Evolutionary conservation across 2,888 invertebrate species (phyloP).

Genomic region (Machimus rusticus): DNA sequence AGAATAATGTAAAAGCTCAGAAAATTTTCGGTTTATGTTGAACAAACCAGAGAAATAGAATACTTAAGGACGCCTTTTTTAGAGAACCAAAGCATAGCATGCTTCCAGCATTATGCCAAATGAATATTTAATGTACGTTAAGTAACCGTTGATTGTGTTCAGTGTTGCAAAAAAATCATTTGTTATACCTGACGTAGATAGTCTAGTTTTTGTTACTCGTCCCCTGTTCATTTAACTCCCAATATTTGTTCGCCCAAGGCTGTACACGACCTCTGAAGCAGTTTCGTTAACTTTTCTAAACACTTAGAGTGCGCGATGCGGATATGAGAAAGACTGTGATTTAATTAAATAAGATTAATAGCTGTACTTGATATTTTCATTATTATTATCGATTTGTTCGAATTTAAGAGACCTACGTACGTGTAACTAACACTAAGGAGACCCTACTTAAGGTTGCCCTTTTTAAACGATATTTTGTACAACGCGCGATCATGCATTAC

Average conservation of each 20-base stretch:
- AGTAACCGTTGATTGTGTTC: slow-evolving; percentile 36
- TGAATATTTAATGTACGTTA: slow-evolving; percentile 32
- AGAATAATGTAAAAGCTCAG: slow-evolving; percentile 34
- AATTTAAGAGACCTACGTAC: slow-evolving; percentile 36
- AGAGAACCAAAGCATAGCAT: slow-evolving; percentile 32
- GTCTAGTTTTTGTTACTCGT: slow-evolving; percentile 1
- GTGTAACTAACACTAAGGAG: slow-evolving; percentile 10
- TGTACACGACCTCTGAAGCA: slow-evolving; percentile 10
- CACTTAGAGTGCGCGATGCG: slow-evolving; percentile 45
- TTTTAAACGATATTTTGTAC: slow-evolving; percentile 37
- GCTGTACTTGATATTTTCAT: slow-evolving; percentile 43
- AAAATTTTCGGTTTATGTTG: slow-evolving; percentile 3
- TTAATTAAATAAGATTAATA: slow-evolving; percentile 46
- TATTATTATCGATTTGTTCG: slow-evolving; percentile 44
- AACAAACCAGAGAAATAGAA: slow-evolving; percentile 11
- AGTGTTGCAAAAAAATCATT: slow-evolving; percentile 24
- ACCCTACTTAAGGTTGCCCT: slow-evolving; percentile 29
- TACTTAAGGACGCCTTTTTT: slow-evolving; percentile 34
- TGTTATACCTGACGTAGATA: slow-evolving; percentile 28
- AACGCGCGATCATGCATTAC: slow-evolving; percentile 26
- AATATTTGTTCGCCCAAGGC: slow-evolving; percentile 23
- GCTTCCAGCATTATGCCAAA: slow-evolving; percentile 44
- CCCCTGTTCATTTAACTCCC: not conserved
- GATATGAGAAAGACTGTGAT: slow-evolving; percentile 49
- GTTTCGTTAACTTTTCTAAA: slow-evolving; percentile 32